Evolutionary conservation across 2,113 vertebrate species (phyloP).

Genomic region (Drymodes brunneopygia): DNA sequence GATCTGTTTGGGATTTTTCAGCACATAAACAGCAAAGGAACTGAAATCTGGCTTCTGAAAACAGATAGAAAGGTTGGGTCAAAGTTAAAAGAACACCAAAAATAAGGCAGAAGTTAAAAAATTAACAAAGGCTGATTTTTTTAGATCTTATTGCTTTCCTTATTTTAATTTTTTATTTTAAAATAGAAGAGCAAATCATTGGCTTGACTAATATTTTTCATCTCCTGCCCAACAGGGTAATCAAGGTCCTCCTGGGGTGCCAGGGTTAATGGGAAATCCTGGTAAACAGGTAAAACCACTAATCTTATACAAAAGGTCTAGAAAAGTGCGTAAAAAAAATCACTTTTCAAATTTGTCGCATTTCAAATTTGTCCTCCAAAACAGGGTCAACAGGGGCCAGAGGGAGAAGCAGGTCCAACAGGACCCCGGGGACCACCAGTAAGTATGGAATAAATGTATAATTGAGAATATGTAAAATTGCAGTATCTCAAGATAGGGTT

Average conservation of each 20-base stretch:
- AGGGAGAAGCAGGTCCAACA: conserved; percentile 83
- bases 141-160: background rate
- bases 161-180: background rate
- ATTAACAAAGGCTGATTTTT: background rate
- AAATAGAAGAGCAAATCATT: background rate
- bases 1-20: background rate
- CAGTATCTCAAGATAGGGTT: background rate
- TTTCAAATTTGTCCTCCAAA: background rate
- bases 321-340: background rate
- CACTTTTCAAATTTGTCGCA: background rate
- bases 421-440: conserved; percentile 87
- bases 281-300: conserved; percentile 84
- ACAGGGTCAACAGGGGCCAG: conserved; percentile 88
- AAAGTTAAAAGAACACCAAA: background rate
- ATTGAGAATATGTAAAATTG: background rate
- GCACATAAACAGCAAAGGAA: background rate
- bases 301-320: background rate
- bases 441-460: conserved; percentile 62
- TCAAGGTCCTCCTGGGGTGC: conserved; percentile 77
- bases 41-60: background rate
- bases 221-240: conserved; percentile 76
- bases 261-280: conserved; percentile 87
- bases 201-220: background rate
- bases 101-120: background rate
- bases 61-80: background rate